phyloP scores from a whole-genome alignment of 2,113 vertebrate genomes.

The Festucalex cinctus region DNA sequence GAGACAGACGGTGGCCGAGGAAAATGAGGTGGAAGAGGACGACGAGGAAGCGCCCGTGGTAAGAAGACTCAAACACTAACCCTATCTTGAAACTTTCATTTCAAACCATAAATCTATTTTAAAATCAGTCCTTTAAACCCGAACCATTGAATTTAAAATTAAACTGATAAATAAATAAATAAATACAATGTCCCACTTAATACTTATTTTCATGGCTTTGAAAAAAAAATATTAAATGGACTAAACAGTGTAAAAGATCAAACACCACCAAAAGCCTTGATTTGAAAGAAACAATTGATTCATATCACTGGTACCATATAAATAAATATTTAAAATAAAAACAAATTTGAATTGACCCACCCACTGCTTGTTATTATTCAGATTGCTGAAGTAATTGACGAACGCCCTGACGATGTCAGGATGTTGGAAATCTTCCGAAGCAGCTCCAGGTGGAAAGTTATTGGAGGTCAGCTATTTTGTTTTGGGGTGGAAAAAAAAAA shows the following conservation, averaged over 20 bases:
- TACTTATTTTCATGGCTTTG: too few relatives aligned
- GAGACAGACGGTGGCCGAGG: slow-evolving; percentile 71
- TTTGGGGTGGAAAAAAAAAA: not conserved
- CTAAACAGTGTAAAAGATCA: too few relatives aligned
- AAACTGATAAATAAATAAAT: too few relatives aligned
- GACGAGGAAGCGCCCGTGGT: slow-evolving; percentile 86
- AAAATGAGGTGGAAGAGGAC: slow-evolving; percentile 62
- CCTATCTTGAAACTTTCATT: not conserved
- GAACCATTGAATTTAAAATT: too few relatives aligned
- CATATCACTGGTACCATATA: too few relatives aligned
- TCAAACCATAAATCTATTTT: not conserved
- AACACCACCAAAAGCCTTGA: too few relatives aligned
- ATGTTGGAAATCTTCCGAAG: slow-evolving; percentile 85
- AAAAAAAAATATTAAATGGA: too few relatives aligned
- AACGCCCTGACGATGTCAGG: slow-evolving; percentile 88
- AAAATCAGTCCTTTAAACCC: too few relatives aligned
- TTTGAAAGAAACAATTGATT: too few relatives aligned
- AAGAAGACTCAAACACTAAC: slow-evolving; percentile 24
- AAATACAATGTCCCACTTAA: too few relatives aligned
- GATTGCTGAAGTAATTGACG: slow-evolving; percentile 92
- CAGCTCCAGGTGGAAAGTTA: slow-evolving; percentile 85
- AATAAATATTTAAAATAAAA: too few relatives aligned
- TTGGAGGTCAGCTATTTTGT: slow-evolving; percentile 79
- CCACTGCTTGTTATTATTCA: slow-evolving; percentile 32
- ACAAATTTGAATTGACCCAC: too few relatives aligned